Evolutionary conservation across 2,797 vertebrate species (phyloP).

Genomic region (Sebastiscus tertius): DNA sequence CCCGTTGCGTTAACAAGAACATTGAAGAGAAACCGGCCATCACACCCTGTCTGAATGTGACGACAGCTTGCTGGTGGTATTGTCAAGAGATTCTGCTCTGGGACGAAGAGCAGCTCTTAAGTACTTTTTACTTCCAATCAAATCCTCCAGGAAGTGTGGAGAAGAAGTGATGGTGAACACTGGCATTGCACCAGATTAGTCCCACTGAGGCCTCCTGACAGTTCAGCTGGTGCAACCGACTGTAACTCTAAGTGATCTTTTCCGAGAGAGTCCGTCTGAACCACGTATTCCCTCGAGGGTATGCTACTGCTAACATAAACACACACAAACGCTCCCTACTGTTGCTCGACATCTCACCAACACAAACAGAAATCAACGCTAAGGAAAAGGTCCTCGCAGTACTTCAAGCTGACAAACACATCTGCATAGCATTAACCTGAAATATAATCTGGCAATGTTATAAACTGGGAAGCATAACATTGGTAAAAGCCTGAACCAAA

Average conservation of each 20-base stretch:
- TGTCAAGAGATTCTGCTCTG: slow-evolving; percentile 49
- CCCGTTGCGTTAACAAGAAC: slow-evolving; percentile 25
- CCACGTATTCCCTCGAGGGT: slow-evolving; percentile 8
- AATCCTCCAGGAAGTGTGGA: slow-evolving; percentile 22
- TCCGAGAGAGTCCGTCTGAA: slow-evolving; percentile 11
- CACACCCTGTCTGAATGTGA: slow-evolving; percentile 36
- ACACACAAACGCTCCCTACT: slow-evolving; percentile 35
- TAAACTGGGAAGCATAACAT: slow-evolving; percentile 56
- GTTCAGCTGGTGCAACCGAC: slow-evolving; percentile 16
- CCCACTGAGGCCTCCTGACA: slow-evolving; percentile 12
- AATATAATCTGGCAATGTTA: slow-evolving; percentile 59
- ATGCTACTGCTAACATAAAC: slow-evolving; percentile 47
- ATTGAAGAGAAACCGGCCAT: slow-evolving; percentile 4
- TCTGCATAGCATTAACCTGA: slow-evolving; percentile 77
- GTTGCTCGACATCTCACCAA: slow-evolving; percentile 39
- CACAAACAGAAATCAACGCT: slow-evolving; percentile 46
- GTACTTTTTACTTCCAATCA: slow-evolving; percentile 20
- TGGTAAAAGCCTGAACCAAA: slow-evolving; percentile 60
- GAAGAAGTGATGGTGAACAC: slow-evolving; percentile 1
- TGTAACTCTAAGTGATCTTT: slow-evolving; percentile 3
- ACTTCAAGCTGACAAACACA: slow-evolving; percentile 59
- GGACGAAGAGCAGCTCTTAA: slow-evolving; percentile 21
- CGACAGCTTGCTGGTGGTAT: slow-evolving; percentile 71
- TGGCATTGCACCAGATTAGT: not conserved
- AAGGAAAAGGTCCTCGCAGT: slow-evolving; percentile 36